Percentiles rank a stretch among this genome's conserved stretches.
Conservation (phyloP, 2,113 vertebrate genomes). For the Callocephalon fimbriatum region DNA sequence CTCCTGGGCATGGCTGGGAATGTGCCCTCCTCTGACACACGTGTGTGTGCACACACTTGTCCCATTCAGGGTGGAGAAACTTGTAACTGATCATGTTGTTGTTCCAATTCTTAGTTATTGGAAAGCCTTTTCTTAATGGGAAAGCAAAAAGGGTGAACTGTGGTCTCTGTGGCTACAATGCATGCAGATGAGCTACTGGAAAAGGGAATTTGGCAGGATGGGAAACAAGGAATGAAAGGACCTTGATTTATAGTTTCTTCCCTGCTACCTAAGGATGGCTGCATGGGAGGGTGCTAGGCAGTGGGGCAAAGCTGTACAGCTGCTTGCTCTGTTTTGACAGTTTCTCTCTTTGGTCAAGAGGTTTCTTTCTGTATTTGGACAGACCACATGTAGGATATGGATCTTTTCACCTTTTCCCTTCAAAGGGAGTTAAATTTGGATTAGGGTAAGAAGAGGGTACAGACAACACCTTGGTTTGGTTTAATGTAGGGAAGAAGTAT, state of each 20-base stretch:
- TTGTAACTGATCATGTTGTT: not conserved
- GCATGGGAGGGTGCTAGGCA: not conserved
- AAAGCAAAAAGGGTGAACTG: not conserved
- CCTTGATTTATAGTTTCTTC: not conserved
- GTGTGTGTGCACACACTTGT: not conserved
- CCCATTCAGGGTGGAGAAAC: not conserved
- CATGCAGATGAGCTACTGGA: conserved; percentile 2
- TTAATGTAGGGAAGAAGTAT: not conserved
- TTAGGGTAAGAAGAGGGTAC: not conserved
- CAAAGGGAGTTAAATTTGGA: not conserved
- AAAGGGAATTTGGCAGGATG: conserved; percentile 14
- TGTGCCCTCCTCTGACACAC: not conserved
- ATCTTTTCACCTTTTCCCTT: conserved; percentile 7
- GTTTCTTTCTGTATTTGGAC: not conserved
- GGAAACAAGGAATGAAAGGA: conserved; percentile 21
- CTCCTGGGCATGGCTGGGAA: not conserved
- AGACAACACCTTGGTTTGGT: not conserved
- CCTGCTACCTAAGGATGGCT: not conserved
- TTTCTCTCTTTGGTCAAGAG: not conserved
- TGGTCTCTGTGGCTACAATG: not conserved
- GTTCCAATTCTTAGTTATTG: not conserved
- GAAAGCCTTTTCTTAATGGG: not conserved
- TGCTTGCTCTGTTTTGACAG: not conserved
- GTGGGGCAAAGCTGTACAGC: not conserved
- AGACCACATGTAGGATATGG: not conserved